Evolutionary conservation across 2,113 vertebrate species (phyloP).

Genomic region (Alectura lathami): DNA sequence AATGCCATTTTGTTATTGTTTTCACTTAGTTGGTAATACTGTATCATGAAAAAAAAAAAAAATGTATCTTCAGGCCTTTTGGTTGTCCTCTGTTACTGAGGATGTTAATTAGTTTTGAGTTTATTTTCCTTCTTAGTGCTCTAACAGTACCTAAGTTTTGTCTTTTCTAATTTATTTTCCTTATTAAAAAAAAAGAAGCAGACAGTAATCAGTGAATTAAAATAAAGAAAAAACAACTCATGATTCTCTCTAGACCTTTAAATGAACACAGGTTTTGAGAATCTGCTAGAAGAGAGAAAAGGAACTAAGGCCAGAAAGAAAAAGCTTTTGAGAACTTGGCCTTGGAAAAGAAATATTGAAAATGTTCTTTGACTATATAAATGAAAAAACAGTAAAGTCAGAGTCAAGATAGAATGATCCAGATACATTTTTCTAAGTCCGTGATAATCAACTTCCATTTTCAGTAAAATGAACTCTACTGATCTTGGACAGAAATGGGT

Average conservation of each 20-base stretch:
- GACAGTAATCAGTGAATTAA: neutral
- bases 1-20: neutral
- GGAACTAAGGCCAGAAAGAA: neutral
- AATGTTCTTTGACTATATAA: neutral
- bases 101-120: neutral
- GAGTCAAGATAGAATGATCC: neutral
- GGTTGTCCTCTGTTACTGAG: fast-evolving
- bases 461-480: neutral
- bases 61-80: neutral
- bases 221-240: neutral
- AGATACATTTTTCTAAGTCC: neutral
- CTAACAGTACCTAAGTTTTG: neutral
- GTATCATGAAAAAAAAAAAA: neutral
- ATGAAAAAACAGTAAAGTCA: neutral
- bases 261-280: neutral
- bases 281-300: neutral
- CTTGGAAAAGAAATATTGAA: neutral
- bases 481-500: neutral
- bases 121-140: neutral
- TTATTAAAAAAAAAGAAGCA: neutral
- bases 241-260: neutral
- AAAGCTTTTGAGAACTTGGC: neutral
- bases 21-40: neutral
- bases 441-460: fast-evolving
- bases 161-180: neutral